A percentile compares a stretch with the other conserved stretches of the same genome.
Conservation (phyloP, 2,888 invertebrate genomes). For the Platerodrilus igneus region DNA sequence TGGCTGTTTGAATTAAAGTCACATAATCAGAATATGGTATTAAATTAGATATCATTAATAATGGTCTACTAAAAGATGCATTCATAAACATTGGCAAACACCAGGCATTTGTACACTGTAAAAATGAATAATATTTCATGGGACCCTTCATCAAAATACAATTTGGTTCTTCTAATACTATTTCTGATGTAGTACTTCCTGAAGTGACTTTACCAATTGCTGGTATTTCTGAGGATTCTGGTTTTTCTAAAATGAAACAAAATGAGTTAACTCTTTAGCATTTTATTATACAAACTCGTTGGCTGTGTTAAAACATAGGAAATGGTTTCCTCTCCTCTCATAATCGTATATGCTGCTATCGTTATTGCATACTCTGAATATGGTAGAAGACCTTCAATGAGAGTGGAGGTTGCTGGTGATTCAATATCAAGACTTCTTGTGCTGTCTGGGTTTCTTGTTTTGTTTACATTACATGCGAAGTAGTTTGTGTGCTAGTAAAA, state of each 20-base stretch:
- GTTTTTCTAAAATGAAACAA: conserved; percentile 10
- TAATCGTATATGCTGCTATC: background rate
- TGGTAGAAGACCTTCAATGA: background rate
- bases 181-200: background rate
- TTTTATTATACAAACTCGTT: background rate
- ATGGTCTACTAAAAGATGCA: too few species aligned
- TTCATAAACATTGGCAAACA: conserved; percentile 3
- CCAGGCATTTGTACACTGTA: conserved; percentile 11
- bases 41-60: conserved; percentile 8
- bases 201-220: background rate
- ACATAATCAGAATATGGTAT: conserved; percentile 25
- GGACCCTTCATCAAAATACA: conserved; percentile 11
- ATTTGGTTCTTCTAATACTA: conserved; percentile 5
- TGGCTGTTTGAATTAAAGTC: conserved; percentile 5
- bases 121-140: background rate
- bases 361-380: background rate
- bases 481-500: too few species aligned
- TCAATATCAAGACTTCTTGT: too few species aligned
- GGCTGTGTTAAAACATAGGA: too few species aligned
- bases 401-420: too few species aligned
- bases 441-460: too few species aligned
- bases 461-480: too few species aligned
- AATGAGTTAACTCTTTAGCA: background rate
- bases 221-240: conserved; percentile 10
- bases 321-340: background rate